Evolutionary conservation across 2,888 invertebrate species (phyloP), one percentile per base, ranked within the genome.

Genomic region (Trisateles emortualis): DNA sequence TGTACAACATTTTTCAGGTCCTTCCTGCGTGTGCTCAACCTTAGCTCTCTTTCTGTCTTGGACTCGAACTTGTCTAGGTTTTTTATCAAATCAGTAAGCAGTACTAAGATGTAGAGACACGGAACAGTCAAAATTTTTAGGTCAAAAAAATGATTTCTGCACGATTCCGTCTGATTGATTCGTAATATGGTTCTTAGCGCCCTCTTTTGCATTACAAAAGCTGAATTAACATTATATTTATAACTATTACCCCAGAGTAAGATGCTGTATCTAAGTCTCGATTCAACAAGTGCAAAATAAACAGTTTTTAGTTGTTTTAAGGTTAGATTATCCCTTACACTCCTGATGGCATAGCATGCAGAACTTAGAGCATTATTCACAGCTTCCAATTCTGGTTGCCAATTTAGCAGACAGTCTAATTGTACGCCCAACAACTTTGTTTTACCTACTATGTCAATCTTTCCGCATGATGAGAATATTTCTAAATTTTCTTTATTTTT

Each of bases 211-310:
- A 41, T 10, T 6, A 41, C 17, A 29, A 41, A 26, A 14, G 41
- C 41, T 29, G 10, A 11, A 1, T 8, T 14, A 16, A 29, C n/a
- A 16, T 41, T 41, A 16, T 41, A 41, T 5, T 41, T 19, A 16
- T 42, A 42, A 30, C 30, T 42, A 17, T n/a, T 26, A n/a, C 30
- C 42, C 42, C 42, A 42, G n/a, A 30, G 14, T 6, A 42, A 17
- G n/a, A 42, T 42, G n/a, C 29, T 30, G 1, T 42, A 42, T n/a
- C 42, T 16, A 2, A 42, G 11, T 24, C 30, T 42, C 2, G 42
- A 30, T 17, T 42, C 42, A 2, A 30, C 42, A 3, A 42, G 17
- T 14, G 30, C 30, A n/a, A 10, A 42, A 22, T 42, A 42, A 2
- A 42, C 42, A 13, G 11, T 17, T 30, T 17, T 29, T 11, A 30